Base-by-base conservation (phyloP, 2,113 vertebrate species). In the Tragulus kanchil region DNA sequence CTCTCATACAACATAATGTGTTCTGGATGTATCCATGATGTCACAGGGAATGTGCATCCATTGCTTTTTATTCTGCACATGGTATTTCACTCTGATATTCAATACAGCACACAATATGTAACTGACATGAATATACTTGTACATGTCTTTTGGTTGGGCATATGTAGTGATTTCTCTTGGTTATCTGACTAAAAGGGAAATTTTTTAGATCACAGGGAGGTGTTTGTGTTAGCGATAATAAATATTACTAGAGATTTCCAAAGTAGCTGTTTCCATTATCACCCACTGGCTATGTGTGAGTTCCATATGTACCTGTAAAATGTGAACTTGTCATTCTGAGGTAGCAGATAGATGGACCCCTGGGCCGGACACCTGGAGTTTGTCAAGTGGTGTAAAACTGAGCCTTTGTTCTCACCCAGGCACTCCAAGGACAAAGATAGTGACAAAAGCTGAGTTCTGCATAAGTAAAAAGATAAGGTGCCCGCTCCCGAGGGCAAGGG, bases 41-140 rank as follows among this genome's bases (percentile, higher is more conserved):
- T 3, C 54, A 0, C 15, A 21, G 1, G 13, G 1, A 64, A 6
- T 62, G n/a, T 8, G 9, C 19, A 31, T 8, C 79, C 11, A 1
- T 83, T 54, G 12, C 1, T 28, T 21, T 65, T 87, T 79, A 36
- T 42, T 17, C 6, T 75, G 8, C 5, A 0, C 6, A 0, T 64
- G 3, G 14, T 48, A 12, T 61, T 77, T 19, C 28, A 16, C 12
- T 25, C 13, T 52, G 54, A 19, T 25, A 6, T 59, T 90, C 79
- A 58, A 7, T 62, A 25, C 6, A 26, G 5, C 36, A 61, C 56
- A 64, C 54, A n/a, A 3, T 42, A 21, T 26, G 31, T 87, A 59
- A 10, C 59, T 31, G n/a, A 52, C 17, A 11, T 25, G 42, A 52
- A 84, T 23, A 56, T 61, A 19, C 10, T 8, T 5, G 0, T 65